Evolutionary conservation across 2,888 invertebrate genomes (phyloP), one percentile per base, ranked within the genome.

Genomic region (Oscheius myriophilus): DNA sequence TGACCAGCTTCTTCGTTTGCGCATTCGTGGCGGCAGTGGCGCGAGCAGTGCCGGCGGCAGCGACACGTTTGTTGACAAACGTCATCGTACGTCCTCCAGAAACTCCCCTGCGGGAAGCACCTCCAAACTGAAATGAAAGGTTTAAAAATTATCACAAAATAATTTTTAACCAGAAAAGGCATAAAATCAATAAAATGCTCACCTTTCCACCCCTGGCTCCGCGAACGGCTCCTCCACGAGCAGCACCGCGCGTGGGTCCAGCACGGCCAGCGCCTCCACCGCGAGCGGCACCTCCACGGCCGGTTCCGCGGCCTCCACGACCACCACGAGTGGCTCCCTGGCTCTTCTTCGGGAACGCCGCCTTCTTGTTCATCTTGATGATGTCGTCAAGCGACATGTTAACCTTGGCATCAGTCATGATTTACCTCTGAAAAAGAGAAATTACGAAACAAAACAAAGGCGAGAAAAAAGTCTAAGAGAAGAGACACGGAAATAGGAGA

Each of bases 381-480:
- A 69, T 69, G 16, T 69, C 69, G 39, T 69, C 69, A 16, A 69
- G 52, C n/a, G 64, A 53, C 69, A 69, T 69, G 59, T 69, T 69
- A n/a, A 69, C 64, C 42, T 69, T 69, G 39, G 49, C 42, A 42
- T 68, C 63, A 12, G 52, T 25, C 67, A 67, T 67, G 23, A 7
- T 46, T n/a, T 57, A 21, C 26, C 11, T 33, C 59, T 59, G 45
- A 43, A 59, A 57, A 6, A 6, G 18, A 18, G 39, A 57, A 33
- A 42, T 57, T 39, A 57, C 3, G 4, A 18, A 12, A 11, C 21
- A n/a, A 65, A 54, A 65, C 1, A 39, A n/a, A 42, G 7, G 18
- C 16, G 3, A 46, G n/a, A 18, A 46, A 18, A 16, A 39, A 33
- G n/a, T n/a, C n/a, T 12, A 26, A 42, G 18, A 59, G 43, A 59